Conservation (phyloP, 2,888 invertebrate genomes). For the Thumatha senex region DNA sequence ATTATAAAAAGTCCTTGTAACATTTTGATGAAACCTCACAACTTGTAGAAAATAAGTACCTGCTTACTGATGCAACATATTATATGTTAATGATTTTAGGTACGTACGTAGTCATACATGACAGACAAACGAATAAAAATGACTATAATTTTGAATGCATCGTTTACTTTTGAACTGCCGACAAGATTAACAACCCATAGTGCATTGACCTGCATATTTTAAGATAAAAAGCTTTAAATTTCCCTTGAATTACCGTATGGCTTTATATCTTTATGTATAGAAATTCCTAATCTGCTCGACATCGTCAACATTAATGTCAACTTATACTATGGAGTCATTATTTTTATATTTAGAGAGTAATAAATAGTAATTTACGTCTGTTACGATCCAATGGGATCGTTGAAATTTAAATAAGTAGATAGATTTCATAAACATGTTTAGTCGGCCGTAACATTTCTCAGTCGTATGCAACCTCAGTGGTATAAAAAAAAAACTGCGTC, state of each 20-base stretch:
- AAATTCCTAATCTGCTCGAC: slow-evolving; percentile 6
- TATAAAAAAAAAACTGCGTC: background rate
- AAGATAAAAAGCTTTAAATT: background rate
- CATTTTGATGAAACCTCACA: slow-evolving; percentile 51
- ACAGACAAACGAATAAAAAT: slow-evolving; percentile 19
- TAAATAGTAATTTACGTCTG: too few relatives aligned
- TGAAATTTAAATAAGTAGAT: slow-evolving; percentile 35
- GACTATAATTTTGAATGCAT: slow-evolving; percentile 14
- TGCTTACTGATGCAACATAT: slow-evolving; percentile 33
- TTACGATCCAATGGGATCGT: background rate
- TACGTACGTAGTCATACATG: slow-evolving; percentile 16
- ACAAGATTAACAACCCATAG: slow-evolving; percentile 7
- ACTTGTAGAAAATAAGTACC: slow-evolving; percentile 35
- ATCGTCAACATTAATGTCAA: background rate
- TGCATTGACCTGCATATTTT: slow-evolving; percentile 8
- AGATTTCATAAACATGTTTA: slow-evolving; percentile 61
- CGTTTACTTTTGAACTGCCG: slow-evolving; percentile 10
- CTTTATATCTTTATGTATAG: background rate
- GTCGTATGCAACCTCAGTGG: too few relatives aligned
- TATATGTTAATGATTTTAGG: slow-evolving; percentile 37
- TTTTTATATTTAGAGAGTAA: too few relatives aligned
- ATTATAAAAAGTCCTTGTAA: slow-evolving; percentile 60
- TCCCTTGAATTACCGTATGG: slow-evolving; percentile 1
- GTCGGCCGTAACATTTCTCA: slow-evolving; percentile 50
- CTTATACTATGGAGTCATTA: too few relatives aligned